A percentile compares a stretch with the other conserved stretches of the same genome.
phyloP scores from a whole-genome alignment of 1,140 invertebrate genomes.

The Neoseiulus cucumeris region DNA sequence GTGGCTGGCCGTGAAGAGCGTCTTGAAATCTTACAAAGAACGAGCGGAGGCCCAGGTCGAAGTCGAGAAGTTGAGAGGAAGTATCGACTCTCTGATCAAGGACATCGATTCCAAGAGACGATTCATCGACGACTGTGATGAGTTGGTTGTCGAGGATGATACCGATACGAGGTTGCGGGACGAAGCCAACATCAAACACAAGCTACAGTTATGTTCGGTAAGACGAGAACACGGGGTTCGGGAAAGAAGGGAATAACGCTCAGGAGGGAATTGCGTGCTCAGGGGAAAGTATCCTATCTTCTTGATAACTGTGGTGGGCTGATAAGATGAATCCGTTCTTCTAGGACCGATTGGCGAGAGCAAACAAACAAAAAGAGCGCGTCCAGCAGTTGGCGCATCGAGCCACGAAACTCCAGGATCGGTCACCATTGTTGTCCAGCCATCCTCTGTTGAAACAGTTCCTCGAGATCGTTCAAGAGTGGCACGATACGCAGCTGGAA shows the following conservation, averaged over 20 bases:
- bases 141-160: slow-evolving; percentile 10
- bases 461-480: slow-evolving; percentile 9
- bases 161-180: background rate
- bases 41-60: slow-evolving; percentile 33
- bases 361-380: background rate
- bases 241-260: too few relatives aligned
- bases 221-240: too few relatives aligned
- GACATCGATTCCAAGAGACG: slow-evolving; percentile 29
- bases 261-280: too few relatives aligned
- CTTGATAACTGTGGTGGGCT: too few relatives aligned
- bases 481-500: slow-evolving; percentile 13
- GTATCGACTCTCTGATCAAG: slow-evolving; percentile 34
- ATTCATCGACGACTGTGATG: slow-evolving; percentile 6
- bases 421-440: background rate
- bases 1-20: slow-evolving; percentile 30
- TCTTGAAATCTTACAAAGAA: slow-evolving; percentile 33
- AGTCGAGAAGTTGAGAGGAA: slow-evolving; percentile 34
- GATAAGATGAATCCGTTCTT: background rate
- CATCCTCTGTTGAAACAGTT: slow-evolving; percentile 6
- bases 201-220: background rate
- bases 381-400: background rate
- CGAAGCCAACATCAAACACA: background rate
- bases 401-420: background rate
- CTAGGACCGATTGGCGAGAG: background rate
- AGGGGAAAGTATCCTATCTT: too few relatives aligned